These are phyloP conservation scores for Tenrec ecaudatus DNA, from an alignment of 2,113 vertebrate genomes.

Conservation along the genomic window DNA sequence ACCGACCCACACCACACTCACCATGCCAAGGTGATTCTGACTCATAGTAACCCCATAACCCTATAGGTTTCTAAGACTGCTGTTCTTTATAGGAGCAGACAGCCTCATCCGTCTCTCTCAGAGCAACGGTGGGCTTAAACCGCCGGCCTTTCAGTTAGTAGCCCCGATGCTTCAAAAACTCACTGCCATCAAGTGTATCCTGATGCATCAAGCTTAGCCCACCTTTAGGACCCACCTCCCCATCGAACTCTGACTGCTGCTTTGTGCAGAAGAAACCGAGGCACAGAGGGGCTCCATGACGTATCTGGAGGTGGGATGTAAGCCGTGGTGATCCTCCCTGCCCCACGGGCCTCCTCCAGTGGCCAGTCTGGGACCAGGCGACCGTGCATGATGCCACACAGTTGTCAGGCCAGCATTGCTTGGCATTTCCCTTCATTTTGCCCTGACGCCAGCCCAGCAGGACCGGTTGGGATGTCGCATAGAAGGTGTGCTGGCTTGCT, in stretches of 20 bases:
- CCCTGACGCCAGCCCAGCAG: neutral
- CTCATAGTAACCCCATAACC: too few relatives aligned
- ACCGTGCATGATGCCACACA: fast-evolving
- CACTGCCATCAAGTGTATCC: too few relatives aligned
- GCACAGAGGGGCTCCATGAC: neutral
- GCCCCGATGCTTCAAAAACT: too few relatives aligned
- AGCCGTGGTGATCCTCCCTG: too few relatives aligned
- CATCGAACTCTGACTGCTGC: neutral
- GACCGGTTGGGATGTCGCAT: neutral
- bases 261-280: neutral
- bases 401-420: fast-evolving
- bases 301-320: neutral
- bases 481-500: constrained; percentile 18
- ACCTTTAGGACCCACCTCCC: neutral
- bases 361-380: neutral
- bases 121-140: too few relatives aligned
- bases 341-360: neutral
- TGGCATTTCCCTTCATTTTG: fast-evolving
- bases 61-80: too few relatives aligned
- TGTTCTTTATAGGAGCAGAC: too few relatives aligned
- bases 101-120: too few relatives aligned
- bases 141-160: too few relatives aligned
- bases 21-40: too few relatives aligned
- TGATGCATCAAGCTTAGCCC: too few relatives aligned
- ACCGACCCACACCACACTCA: too few relatives aligned